Conservation (phyloP, 2,797 vertebrate genomes). For the Sus cebifrons region DNA sequence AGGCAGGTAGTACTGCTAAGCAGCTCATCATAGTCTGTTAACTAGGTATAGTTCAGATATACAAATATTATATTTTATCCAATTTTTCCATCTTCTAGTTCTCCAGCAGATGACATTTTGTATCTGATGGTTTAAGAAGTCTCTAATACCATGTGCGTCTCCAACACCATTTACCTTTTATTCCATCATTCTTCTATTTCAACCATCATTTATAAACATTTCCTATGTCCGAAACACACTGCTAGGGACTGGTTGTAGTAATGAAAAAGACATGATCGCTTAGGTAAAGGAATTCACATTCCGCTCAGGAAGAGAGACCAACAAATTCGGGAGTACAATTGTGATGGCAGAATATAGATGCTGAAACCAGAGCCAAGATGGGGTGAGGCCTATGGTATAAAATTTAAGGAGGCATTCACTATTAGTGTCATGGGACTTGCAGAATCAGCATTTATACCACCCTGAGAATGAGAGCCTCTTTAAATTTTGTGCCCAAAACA, state of each 20-base stretch:
- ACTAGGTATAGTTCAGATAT: constrained; percentile 15
- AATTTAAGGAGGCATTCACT: not conserved
- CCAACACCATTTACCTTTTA: not conserved
- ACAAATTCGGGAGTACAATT: not conserved
- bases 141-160: not conserved
- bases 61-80: not conserved
- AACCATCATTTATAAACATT: not conserved
- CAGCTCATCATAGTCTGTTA: not conserved
- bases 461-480: not conserved
- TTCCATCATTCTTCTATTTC: not conserved
- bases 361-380: not conserved
- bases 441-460: not conserved
- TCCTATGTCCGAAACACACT: not conserved
- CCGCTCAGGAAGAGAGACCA: not conserved
- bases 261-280: not conserved
- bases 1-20: not conserved
- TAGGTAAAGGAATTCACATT: not conserved
- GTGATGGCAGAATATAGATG: not conserved
- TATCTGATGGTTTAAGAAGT: not conserved
- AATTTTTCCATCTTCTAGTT: not conserved
- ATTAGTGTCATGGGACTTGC: not conserved
- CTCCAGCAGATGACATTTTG: not conserved
- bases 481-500: not conserved
- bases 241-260: not conserved
- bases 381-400: not conserved